A percentile compares a stretch with the other conserved stretches of the same genome.
Evolutionary conservation across 2,113 vertebrate species (phyloP).

Genomic region (Gnathonemus echidnorhynchus): DNA sequence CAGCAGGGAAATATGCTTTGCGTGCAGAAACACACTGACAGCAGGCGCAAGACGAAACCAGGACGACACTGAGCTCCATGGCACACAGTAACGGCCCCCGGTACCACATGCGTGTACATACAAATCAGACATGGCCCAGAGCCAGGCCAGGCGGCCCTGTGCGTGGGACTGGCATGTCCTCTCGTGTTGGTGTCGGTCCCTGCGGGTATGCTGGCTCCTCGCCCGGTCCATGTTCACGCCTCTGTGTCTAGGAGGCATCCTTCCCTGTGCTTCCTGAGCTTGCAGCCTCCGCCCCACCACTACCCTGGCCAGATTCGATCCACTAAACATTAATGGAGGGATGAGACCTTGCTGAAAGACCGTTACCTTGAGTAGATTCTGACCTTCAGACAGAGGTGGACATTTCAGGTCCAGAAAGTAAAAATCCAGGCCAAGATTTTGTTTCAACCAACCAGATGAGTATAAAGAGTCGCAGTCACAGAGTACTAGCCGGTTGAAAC

Average conservation of each 20-base stretch:
- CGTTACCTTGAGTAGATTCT: neutral
- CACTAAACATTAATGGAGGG: neutral
- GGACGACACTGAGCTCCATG: neutral
- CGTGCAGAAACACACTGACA: neutral
- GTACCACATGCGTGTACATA: neutral
- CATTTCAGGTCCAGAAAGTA: neutral
- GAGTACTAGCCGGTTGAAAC: neutral
- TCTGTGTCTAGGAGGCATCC: neutral
- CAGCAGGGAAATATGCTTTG: neutral
- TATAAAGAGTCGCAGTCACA: neutral
- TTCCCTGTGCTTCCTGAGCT: neutral
- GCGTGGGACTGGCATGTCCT: neutral
- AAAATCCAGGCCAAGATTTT: neutral
- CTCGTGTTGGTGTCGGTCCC: neutral
- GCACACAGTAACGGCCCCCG: neutral
- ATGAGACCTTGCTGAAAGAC: neutral
- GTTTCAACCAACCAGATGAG: neutral
- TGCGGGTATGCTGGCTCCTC: neutral
- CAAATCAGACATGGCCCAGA: neutral
- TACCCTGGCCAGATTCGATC: neutral
- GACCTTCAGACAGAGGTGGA: neutral
- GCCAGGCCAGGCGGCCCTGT: neutral
- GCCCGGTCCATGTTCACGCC: neutral
- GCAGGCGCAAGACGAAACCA: neutral
- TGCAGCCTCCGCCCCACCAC: neutral